Evolutionary conservation across 2,113 vertebrate genomes (phyloP), one percentile per base, ranked within the genome.

Genomic region (Centrocercus urophasianus): DNA sequence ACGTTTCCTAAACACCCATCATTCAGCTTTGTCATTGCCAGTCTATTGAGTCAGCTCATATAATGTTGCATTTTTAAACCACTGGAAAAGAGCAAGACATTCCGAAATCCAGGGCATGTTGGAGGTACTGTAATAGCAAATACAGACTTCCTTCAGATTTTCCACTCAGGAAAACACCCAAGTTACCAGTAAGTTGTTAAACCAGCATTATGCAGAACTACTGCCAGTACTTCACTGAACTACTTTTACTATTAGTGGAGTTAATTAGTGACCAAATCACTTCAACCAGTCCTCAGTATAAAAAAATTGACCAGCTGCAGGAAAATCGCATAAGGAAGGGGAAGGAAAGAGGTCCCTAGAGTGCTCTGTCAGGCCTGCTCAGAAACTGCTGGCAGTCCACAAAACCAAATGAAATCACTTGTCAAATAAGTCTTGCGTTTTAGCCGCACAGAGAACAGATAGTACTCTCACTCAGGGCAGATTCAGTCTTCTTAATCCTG

Each of bases 231-330:
- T 89, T 88, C 10, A 48, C 6, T 32, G 34, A 89, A 88, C 70
- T 91, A 88, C 92, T 93, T 54, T 93, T 95, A 75, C 54, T 85
- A 19, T 67, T 60, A 75, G n/a, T 48, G 89, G 59, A 82, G 54
- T 89, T 93, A 82, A 91, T 92, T 88, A 86, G 34, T 90, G 43
- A 77, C 38, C 10, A 65, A 89, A 57, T 27, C 0, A 48, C 88
- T 95, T 80, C 52, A 88, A 13, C 15, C 65, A 80, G 34, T 24
- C 28, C 3, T 4, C 20, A 57, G 15, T 20, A 40, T 10, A 34
- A 71, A 83, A 86, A 11, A 2, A 43, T 88, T 81, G 56, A 80
- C 10, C 5, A 71, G 52, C 34, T 89, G 57, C 79, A 83, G 64
- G 47, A 85, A 91, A 88, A 66, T 20, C 57, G 34, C 34, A 8